Percentiles rank a stretch among this genome's conserved stretches.
phyloP scores from a whole-genome alignment of 2,888 invertebrate species.

The Lypha dubia region DNA sequence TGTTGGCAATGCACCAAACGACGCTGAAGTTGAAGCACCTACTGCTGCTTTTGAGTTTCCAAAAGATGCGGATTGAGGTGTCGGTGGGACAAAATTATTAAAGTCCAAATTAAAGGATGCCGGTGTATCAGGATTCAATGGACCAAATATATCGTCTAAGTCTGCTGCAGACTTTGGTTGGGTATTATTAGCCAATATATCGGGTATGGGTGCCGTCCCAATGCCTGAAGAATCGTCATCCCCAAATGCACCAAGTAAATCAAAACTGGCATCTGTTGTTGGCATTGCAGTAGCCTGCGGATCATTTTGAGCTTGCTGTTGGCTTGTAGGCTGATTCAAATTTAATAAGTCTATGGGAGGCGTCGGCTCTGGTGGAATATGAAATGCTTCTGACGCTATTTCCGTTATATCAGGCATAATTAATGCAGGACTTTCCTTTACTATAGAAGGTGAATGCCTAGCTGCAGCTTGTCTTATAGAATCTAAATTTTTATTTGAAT shows the following conservation, averaged over 20 bases:
- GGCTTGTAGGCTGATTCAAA: constrained; percentile 82
- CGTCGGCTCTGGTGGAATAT: constrained; percentile 80
- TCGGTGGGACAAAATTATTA: constrained; percentile 74
- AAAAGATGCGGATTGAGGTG: constrained; percentile 73
- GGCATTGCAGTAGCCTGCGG: constrained; percentile 79
- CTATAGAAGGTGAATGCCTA: constrained; percentile 80
- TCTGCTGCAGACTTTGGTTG: constrained; percentile 78
- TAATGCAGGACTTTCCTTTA: constrained; percentile 74
- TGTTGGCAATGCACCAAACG: constrained; percentile 75
- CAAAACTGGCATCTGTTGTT: constrained; percentile 84
- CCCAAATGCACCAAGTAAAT: constrained; percentile 85
- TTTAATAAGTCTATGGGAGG: constrained; percentile 85
- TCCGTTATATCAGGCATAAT: constrained; percentile 82
- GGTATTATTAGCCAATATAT: constrained; percentile 78
- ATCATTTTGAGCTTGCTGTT: constrained; percentile 74
- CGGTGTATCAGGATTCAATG: constrained; percentile 77
- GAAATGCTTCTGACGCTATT: constrained; percentile 76
- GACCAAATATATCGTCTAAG: constrained; percentile 88
- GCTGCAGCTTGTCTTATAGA: constrained; percentile 74
- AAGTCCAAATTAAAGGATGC: constrained; percentile 76
- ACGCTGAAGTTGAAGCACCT: constrained; percentile 65
- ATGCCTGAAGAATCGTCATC: constrained; percentile 81
- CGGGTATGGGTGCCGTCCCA: constrained; percentile 80
- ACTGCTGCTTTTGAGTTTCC: constrained; percentile 49
- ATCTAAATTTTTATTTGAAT: constrained; percentile 73